These are phyloP conservation scores for Oscheius sp. DNA, from an alignment of 2,888 invertebrate genomes.

Conservation along the genomic window DNA sequence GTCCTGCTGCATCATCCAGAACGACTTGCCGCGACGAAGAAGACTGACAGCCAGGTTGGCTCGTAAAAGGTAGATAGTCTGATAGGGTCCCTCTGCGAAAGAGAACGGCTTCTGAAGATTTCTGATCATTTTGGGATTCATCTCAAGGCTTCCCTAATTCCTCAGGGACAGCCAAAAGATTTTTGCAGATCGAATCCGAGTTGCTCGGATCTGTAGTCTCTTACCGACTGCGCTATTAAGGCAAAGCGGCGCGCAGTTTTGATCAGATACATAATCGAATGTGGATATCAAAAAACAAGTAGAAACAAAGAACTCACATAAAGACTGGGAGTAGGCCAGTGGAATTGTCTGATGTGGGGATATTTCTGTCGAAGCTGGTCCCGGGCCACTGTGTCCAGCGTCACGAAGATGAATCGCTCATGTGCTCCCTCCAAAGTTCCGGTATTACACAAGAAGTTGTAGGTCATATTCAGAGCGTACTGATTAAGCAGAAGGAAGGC, in stretches of 20 bases:
- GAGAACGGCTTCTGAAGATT: conserved; percentile 71
- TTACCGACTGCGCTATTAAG: no score
- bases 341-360: conserved; percentile 70
- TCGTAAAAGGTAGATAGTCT: conserved; percentile 70
- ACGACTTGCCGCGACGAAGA: conserved; percentile 68
- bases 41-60: conserved; percentile 69
- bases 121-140: no score
- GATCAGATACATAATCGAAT: background rate
- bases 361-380: conserved; percentile 63
- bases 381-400: conserved; percentile 67
- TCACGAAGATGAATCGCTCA: conserved; percentile 70
- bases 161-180: no score
- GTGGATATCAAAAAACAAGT: background rate
- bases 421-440: conserved; percentile 50
- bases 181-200: no score
- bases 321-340: conserved; percentile 72
- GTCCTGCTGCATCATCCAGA: conserved; percentile 73
- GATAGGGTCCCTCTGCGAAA: conserved; percentile 72
- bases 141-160: no score
- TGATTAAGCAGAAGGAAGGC: conserved; percentile 72
- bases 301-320: conserved; percentile 60
- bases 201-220: no score
- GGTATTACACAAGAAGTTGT: conserved; percentile 73
- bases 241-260: no score
- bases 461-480: conserved; percentile 72